Evolutionary conservation across 2,113 vertebrate genomes (phyloP).

Genomic region (Cinclus cinclus): DNA sequence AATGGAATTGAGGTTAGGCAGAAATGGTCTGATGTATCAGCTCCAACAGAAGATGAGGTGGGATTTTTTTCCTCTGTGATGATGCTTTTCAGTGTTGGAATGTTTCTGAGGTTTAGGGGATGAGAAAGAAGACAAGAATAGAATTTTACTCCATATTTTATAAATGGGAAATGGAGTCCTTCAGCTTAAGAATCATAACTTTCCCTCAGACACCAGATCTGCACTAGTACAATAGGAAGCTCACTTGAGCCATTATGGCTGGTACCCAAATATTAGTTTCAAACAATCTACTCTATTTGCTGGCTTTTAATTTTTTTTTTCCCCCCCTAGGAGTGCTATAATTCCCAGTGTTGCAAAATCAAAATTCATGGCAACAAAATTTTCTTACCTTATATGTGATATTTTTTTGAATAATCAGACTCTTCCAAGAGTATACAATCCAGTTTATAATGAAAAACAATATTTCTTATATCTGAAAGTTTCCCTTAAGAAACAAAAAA

Average conservation of each 20-base stretch:
- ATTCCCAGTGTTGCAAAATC: neutral
- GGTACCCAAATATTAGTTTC: neutral
- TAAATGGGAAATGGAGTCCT: neutral
- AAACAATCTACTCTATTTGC: neutral
- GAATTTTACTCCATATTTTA: neutral
- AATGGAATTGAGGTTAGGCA: neutral
- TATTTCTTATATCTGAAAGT: rapidly evolving
- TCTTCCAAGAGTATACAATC: neutral
- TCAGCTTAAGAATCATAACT: neutral
- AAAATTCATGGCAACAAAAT: neutral
- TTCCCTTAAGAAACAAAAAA: neutral
- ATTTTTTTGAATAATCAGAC: neutral
- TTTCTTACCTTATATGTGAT: neutral
- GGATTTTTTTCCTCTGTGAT: neutral
- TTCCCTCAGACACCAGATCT: neutral
- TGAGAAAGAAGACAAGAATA: neutral
- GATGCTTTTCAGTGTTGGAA: neutral
- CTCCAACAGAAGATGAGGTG: neutral
- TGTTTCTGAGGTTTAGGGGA: neutral
- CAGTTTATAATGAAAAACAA: neutral
- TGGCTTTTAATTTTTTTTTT: neutral
- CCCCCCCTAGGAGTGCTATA: rapidly evolving
- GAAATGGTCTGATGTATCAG: neutral
- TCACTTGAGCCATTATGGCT: neutral
- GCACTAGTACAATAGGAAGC: neutral